Percentiles rank a stretch among this genome's conserved stretches.
These are phyloP conservation scores for Balearica regulorum DNA, from an alignment of 2,797 vertebrate species.

Conservation along the genomic window DNA sequence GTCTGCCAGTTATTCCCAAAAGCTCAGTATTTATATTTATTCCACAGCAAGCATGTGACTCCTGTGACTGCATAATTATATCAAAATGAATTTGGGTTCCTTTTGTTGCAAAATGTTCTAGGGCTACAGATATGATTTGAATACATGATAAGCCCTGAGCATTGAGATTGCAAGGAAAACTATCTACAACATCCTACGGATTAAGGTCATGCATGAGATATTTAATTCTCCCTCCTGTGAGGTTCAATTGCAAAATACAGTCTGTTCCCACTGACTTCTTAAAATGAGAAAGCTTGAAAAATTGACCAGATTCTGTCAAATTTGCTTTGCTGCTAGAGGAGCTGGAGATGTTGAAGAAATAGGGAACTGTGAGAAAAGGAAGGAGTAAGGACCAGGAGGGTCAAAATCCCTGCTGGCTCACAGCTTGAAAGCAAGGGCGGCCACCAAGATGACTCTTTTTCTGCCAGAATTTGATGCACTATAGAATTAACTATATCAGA, in stretches of 20 bases:
- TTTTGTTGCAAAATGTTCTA: slow-evolving; percentile 29
- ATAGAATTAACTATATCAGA: neutral
- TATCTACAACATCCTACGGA: neutral
- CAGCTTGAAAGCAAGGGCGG: neutral
- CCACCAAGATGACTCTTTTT: neutral
- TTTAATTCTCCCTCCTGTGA: slow-evolving; percentile 32
- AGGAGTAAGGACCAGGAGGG: neutral
- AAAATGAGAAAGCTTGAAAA: slow-evolving; percentile 39
- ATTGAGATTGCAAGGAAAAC: slow-evolving; percentile 32
- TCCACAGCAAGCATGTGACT: slow-evolving; percentile 11
- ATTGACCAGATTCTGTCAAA: slow-evolving; percentile 27
- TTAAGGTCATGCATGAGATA: slow-evolving; percentile 45
- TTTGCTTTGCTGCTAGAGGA: neutral
- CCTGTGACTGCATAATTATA: neutral
- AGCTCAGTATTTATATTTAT: slow-evolving; percentile 37
- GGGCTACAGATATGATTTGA: neutral
- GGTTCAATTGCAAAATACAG: neutral
- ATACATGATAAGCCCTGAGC: neutral
- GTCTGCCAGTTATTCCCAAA: neutral
- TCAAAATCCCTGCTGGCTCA: slow-evolving; percentile 36
- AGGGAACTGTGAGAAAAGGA: neutral
- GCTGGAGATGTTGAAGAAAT: neutral
- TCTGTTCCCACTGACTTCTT: slow-evolving; percentile 14
- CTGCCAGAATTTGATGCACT: neutral
- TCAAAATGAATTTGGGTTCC: neutral